phyloP scores from a whole-genome alignment of 2,113 vertebrate species.

The Phyllostomus discolor region DNA sequence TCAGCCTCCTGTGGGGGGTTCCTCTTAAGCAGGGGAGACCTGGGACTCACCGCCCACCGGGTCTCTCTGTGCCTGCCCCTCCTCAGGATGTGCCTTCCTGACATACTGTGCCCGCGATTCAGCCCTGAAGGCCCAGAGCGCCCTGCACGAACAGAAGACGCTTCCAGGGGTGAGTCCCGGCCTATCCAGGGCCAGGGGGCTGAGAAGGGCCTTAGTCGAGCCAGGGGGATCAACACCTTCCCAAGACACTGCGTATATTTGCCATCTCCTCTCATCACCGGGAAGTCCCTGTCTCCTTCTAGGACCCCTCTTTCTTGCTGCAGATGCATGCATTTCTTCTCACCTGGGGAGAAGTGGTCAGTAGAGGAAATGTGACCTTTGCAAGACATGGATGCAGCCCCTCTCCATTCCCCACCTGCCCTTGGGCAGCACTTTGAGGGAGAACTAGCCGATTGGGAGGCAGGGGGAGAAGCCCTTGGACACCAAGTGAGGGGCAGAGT shows the following conservation, averaged over 20 bases:
- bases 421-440: not conserved
- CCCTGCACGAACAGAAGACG: conserved; percentile 94
- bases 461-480: not conserved
- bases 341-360: not conserved
- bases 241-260: not conserved
- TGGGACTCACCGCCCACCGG: not conserved
- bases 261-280: not conserved
- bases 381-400: not conserved
- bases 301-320: not conserved
- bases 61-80: conserved; percentile 33
- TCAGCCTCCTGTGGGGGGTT: not conserved
- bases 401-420: not conserved
- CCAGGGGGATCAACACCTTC: not conserved
- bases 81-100: conserved; percentile 92
- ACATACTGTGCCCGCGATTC: conserved; percentile 94
- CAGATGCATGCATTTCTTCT: not conserved
- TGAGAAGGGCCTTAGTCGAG: not conserved
- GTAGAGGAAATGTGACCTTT: not conserved
- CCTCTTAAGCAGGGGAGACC: not conserved
- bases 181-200: not conserved
- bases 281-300: not conserved
- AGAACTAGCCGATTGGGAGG: not conserved
- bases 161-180: conserved; percentile 88
- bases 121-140: conserved; percentile 93
- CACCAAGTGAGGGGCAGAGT: not conserved